Base-by-base conservation (phyloP, 1,140 invertebrate genomes). In the Pomacea maculata region DNA sequence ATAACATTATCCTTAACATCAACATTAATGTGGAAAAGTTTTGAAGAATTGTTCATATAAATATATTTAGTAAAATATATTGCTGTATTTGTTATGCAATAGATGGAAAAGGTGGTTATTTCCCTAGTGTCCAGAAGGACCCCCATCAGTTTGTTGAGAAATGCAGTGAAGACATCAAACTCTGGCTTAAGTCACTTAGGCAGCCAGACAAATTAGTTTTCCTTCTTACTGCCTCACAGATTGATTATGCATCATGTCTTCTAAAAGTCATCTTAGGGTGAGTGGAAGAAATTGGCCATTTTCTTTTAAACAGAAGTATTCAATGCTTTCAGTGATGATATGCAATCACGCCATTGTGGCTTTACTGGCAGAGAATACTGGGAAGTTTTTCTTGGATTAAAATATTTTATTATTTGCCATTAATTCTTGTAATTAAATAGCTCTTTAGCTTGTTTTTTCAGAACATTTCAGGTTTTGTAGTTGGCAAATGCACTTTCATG, bases 211-310 rank as follows among this genome's bases (percentile, higher is more conserved):
- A 93, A 77, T 91, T 93, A 17, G 82, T 89, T 1, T 96, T 95
- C 89, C 89, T 96, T 10, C 92, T 96, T n/a, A 96, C 95, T 45
- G 95, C 95, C 17, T 95, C 95, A 0, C 93, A 95, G 88, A 92
- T 93, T n/a, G 95, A 96, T 88, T 96, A 94, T 92, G 95, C 94
- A 19, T 91, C 93, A 78, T 93, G 94, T 75, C 94, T 93, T 0
- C 94, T 95, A n/a, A 91, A 91, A 14, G 93, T 93, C 86, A 93
- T 93, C 19, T 87, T 96, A 55, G 95, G 95, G 89, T 90, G 85
- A 78, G 84, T 74, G 34, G 5, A 45, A 45, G 34, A 45, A 45
- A 45, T 45, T 45, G 1, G 34, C 34, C 34, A 45, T 17, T 67
- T 68, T 25, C 14, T n/a, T 12, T 75, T 55, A 19, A 19, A 55